These are phyloP conservation scores for Canis aureus DNA, from an alignment of 2,113 vertebrate species.

Conservation along the genomic window DNA sequence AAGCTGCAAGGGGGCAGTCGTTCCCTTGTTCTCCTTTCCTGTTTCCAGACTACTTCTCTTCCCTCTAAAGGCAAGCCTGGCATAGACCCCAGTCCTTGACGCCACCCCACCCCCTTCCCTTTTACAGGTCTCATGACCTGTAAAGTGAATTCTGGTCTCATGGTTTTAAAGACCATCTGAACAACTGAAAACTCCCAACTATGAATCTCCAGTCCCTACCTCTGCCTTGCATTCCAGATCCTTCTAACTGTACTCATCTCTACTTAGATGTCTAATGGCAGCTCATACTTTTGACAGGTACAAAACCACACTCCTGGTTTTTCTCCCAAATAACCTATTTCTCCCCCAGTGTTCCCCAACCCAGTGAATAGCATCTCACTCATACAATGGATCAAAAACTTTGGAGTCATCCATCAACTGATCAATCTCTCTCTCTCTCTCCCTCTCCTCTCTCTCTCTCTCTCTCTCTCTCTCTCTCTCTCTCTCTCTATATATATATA, in stretches of 20 bases:
- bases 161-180: background rate
- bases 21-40: background rate
- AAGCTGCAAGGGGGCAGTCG: background rate
- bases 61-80: background rate
- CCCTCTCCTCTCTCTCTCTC: background rate
- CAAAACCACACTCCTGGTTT: background rate
- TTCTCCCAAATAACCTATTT: background rate
- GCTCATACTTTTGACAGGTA: background rate
- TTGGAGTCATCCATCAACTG: background rate
- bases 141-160: background rate
- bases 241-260: background rate
- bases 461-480: no score
- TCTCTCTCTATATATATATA: no score
- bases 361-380: background rate
- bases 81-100: background rate
- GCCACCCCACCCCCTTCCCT: background rate
- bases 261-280: background rate
- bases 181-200: background rate
- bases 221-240: background rate
- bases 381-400: background rate
- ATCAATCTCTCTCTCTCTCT: background rate
- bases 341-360: background rate
- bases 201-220: background rate
- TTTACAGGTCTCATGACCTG: background rate
- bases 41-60: background rate